Conservation (phyloP, 2,113 vertebrate genomes). For the Baryphthengus martii region DNA sequence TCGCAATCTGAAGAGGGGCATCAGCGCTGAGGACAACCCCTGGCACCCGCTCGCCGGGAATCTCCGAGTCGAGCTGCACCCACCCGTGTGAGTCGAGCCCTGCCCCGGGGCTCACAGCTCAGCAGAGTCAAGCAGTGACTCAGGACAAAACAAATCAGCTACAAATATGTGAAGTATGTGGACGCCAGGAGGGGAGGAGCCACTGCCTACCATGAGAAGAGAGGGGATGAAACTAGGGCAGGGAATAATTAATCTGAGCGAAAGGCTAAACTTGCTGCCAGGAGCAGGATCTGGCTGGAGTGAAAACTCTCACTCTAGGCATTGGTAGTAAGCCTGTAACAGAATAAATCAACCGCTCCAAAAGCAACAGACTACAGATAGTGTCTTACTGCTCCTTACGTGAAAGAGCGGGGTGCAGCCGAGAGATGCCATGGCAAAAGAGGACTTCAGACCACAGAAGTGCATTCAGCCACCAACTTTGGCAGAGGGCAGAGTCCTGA, state of each 20-base stretch:
- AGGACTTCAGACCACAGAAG: neutral
- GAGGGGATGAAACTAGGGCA: constrained; percentile 25
- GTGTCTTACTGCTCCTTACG: neutral
- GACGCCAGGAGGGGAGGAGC: constrained; percentile 42
- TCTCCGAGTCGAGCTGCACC: neutral
- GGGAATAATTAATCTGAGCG: constrained; percentile 29
- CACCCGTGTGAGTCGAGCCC: neutral
- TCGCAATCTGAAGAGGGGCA: neutral
- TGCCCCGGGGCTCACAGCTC: neutral
- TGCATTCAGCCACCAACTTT: neutral
- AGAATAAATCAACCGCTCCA: neutral
- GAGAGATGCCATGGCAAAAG: neutral
- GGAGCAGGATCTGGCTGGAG: neutral
- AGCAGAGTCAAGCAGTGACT: constrained; percentile 14
- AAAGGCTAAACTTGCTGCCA: constrained; percentile 28
- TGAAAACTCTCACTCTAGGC: neutral
- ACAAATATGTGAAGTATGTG: constrained; percentile 54
- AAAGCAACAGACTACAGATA: neutral
- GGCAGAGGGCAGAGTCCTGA: neutral
- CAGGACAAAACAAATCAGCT: constrained; percentile 52
- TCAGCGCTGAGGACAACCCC: neutral
- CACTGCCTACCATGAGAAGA: neutral
- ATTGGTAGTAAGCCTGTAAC: neutral
- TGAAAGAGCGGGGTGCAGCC: neutral
- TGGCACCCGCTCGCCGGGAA: fast-evolving